phyloP scores from a whole-genome alignment of 2,797 vertebrate genomes.

The Takifugu ocellatus region DNA sequence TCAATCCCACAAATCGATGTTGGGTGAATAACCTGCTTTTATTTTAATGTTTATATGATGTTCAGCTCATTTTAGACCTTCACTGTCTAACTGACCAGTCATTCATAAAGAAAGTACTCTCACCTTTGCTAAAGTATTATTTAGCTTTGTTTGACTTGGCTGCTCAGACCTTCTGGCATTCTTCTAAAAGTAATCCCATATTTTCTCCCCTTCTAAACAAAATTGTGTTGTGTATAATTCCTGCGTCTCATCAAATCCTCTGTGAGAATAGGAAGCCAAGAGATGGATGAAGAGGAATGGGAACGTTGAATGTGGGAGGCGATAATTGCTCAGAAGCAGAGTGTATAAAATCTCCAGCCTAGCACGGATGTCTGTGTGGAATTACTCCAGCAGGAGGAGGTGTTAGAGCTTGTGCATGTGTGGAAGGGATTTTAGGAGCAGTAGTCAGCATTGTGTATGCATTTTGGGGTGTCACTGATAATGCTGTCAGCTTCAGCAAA shows the following conservation, averaged over 20 bases:
- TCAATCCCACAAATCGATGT: too few species aligned
- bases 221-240: constrained; percentile 44
- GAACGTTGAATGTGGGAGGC: constrained; percentile 20
- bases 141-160: constrained; percentile 1
- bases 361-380: constrained; percentile 1
- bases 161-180: constrained; percentile 6
- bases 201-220: constrained; percentile 36
- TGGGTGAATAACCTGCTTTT: too few species aligned
- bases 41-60: not conserved
- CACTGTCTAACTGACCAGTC: not conserved
- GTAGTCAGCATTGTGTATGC: constrained; percentile 31
- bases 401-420: constrained; percentile 29
- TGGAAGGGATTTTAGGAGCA: constrained; percentile 24
- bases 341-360: constrained; percentile 22
- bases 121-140: constrained; percentile 3
- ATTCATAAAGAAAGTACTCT: not conserved
- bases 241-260: constrained; percentile 43
- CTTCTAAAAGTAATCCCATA: constrained; percentile 5
- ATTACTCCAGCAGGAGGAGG: not conserved
- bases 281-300: constrained; percentile 22
- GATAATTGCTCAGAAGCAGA: constrained; percentile 25
- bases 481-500: constrained; percentile 37
- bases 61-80: not conserved
- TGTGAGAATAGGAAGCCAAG: constrained; percentile 32
- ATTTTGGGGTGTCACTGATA: constrained; percentile 32